Base-by-base conservation (phyloP, 2,113 vertebrate species). In the Cololabis saira region DNA sequence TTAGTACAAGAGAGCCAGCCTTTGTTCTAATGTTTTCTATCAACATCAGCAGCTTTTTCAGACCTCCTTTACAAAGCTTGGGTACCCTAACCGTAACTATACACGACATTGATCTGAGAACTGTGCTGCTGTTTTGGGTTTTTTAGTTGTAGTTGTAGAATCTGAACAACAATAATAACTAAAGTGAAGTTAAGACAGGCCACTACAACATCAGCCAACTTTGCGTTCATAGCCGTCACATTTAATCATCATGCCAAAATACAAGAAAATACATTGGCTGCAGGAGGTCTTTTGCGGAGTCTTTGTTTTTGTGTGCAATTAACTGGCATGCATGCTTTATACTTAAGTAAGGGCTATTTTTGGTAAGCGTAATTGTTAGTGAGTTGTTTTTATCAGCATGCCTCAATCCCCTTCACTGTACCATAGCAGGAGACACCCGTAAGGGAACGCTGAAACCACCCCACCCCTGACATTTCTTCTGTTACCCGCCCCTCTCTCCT, bases 361-460 rank as follows among this genome's bases (percentile, higher is more conserved):
- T 78, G 90, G 89, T 80, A 57, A 75, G 70, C 73, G 88, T 92
- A 92, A 92, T 93, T 92, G 89, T 87, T 89, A 76, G 87, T 83
- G 89, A 90, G 90, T 87, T 90, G 90, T 92, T 89, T 89, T 87
- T 92, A 91, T 90, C 91, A 87, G 92, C 89, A 90, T 87, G 90
- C 71, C 63, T 91, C 75, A 88, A 88, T 89, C 89, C 90, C 87
- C 84, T 90, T 90, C 84, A 59, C 61, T 50, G 67, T 67, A 59
- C 87, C 83, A 74, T 66, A 76, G 79, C 71, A 87, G 74, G 52
- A 81, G 84, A 82, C 83, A 85, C 90, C 90, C 90, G 90, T 79
- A 81, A 81, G 83, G 83, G 88, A 59, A 89, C 79, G 79, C 67
- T 79, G 82, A 68, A 67, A 27, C 24, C 24, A 2, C 24, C 24